A percentile compares a stretch with the other conserved stretches of the same genome.
phyloP scores from a whole-genome alignment of 1,140 invertebrate species.

The Cryptotermes secundus region DNA sequence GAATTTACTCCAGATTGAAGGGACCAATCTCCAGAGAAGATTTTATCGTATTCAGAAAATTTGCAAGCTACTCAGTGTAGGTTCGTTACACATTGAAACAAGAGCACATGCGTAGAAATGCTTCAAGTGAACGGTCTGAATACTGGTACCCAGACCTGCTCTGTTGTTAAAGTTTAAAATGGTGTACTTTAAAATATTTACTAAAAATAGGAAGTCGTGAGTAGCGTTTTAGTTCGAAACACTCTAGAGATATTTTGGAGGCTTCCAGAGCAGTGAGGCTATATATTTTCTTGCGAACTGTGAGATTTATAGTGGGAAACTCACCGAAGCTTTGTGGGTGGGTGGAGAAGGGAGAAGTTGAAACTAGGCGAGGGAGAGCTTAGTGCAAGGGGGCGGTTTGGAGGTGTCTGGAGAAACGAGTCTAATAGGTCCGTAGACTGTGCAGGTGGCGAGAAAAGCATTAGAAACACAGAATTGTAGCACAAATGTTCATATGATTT shows the following conservation, averaged over 20 bases:
- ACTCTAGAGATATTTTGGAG: neutral
- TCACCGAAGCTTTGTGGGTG: neutral
- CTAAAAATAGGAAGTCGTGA: neutral
- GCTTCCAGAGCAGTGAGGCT: neutral
- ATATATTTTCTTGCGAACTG: neutral
- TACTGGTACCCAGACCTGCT: no score
- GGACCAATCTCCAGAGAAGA: no score
- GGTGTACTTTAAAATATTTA: neutral
- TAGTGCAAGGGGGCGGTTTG: neutral
- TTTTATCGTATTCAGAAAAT: no score
- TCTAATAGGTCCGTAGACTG: neutral
- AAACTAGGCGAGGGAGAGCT: neutral
- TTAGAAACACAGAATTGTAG: neutral
- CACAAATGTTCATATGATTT: neutral
- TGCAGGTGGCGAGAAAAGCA: neutral
- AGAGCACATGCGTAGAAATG: no score
- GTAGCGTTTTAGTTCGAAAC: neutral
- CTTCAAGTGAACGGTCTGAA: no score
- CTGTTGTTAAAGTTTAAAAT: neutral
- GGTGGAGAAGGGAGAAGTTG: neutral
- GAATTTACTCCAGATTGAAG: no score
- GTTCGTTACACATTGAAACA: no score
- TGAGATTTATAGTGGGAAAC: neutral
- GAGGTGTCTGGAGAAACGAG: neutral
- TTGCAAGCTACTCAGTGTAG: no score